Percentiles rank a stretch among this genome's conserved stretches.
These are phyloP conservation scores for Paraescarpia echinospica DNA, from an alignment of 1,140 invertebrate species.

Conservation along the genomic window DNA sequence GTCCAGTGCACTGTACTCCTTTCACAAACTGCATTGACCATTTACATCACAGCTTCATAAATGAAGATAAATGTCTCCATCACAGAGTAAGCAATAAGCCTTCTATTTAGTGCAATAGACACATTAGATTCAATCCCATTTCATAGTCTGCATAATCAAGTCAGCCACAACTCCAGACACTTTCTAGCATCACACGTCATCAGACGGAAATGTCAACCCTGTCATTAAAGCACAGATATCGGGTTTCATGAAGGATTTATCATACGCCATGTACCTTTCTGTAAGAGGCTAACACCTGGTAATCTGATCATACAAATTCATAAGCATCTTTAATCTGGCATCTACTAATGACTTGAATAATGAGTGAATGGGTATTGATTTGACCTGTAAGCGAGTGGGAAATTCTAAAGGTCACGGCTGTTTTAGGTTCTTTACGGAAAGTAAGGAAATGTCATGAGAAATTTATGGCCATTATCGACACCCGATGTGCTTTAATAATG, in stretches of 20 bases:
- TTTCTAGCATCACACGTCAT: neutral
- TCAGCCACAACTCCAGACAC: neutral
- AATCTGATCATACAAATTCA: neutral
- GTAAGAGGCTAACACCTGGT: neutral
- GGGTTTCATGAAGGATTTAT: neutral
- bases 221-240: neutral
- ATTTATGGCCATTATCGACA: neutral
- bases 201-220: neutral
- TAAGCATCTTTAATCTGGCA: neutral
- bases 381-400: neutral
- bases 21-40: neutral
- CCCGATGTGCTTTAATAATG: slow-evolving; percentile 3
- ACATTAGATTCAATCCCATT: neutral
- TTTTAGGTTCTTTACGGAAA: neutral
- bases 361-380: neutral
- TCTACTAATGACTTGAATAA: neutral
- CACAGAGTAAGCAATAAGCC: neutral
- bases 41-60: neutral
- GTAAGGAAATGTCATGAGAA: neutral
- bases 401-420: neutral
- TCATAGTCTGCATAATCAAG: neutral
- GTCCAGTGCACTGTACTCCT: neutral
- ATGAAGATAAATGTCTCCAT: neutral
- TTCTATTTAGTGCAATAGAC: neutral
- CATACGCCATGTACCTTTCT: neutral